Evolutionary conservation across 2,113 vertebrate genomes (phyloP), one percentile per base, ranked within the genome.

Genomic region (Urocolius indicus): DNA sequence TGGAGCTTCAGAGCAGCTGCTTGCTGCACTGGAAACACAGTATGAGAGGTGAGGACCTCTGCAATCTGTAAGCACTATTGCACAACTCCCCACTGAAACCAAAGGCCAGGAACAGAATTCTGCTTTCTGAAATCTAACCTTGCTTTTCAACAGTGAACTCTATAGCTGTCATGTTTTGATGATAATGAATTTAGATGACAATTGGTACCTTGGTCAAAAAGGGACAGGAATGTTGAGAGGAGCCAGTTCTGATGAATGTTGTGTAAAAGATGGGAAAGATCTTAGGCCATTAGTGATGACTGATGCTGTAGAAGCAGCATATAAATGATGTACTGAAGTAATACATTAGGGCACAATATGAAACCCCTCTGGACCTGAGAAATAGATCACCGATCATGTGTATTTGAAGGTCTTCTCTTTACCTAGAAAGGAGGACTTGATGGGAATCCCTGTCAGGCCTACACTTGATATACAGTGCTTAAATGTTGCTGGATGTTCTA

Each of bases 331-430:
- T 79, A 86, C 85, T 87, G 78, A 87, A 91, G 93, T 65, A 84
- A 97, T 95, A 94, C 80, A 91, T 97, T 96, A 96, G 78, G 73
- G 85, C 88, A 87, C 85, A 88, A 89, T 86, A 78, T 91, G 94
- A 92, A 91, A 65, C 71, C 76, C 71, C 63, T 94, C 89, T 96
- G 71, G 65, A 90, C 73, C 73, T 77, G 93, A 93, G 87, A 95
- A 95, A 95, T 95, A 67, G 16, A 86, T 96, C 69, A 85, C 88
- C 81, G 79, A 82, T 96, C 93, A 96, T 78, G 92, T 94, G 90
- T 74, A 61, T 91, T 29, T 88, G 84, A 96, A 97, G 94, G 93
- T 82, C 91, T 96, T 86, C 73, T 78, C 67, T 93, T 95, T 84
- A 89, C 79, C 90, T 89, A 86, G 86, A 51, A 36, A 72, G 79